phyloP scores from a whole-genome alignment of 2,888 invertebrate species.

The Acrocera orbiculus region DNA sequence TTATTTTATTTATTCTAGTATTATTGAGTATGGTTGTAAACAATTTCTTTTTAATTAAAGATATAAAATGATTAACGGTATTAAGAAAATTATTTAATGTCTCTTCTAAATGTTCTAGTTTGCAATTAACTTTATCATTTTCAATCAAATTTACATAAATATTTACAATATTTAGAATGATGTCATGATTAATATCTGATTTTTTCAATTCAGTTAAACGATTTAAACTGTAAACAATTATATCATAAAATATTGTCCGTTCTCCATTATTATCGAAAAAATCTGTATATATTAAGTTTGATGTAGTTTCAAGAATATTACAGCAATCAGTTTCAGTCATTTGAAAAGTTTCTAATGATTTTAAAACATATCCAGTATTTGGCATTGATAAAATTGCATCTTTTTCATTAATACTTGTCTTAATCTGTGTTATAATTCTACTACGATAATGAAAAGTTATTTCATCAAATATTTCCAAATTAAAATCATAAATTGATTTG shows the following conservation, averaged over 20 bases:
- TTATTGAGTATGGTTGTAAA: slow-evolving; percentile 37
- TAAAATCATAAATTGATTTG: slow-evolving; percentile 16
- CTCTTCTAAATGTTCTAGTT: slow-evolving; percentile 37
- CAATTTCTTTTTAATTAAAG: slow-evolving; percentile 33
- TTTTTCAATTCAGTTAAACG: slow-evolving; percentile 30
- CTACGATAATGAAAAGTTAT: slow-evolving; percentile 21
- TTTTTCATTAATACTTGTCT: neutral
- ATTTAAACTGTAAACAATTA: slow-evolving; percentile 33
- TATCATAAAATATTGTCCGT: slow-evolving; percentile 34
- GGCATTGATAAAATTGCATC: slow-evolving; percentile 8
- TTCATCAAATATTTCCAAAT: slow-evolving; percentile 14
- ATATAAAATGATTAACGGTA: slow-evolving; percentile 41
- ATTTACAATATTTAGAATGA: slow-evolving; percentile 28
- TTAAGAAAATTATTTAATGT: slow-evolving; percentile 39
- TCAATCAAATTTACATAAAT: slow-evolving; percentile 34
- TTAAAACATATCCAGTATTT: slow-evolving; percentile 15
- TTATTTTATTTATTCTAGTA: slow-evolving; percentile 37
- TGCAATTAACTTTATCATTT: slow-evolving; percentile 29
- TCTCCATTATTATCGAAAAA: slow-evolving; percentile 19
- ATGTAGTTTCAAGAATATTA: slow-evolving; percentile 22
- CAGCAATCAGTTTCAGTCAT: slow-evolving; percentile 19
- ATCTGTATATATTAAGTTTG: slow-evolving; percentile 21
- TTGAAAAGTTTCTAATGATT: slow-evolving; percentile 20
- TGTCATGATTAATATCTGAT: slow-evolving; percentile 17
- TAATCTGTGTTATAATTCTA: slow-evolving; percentile 22